Evolutionary conservation across 2,113 vertebrate genomes (phyloP), one percentile per base, ranked within the genome.

Genomic region (Paedocypris sp.): DNA sequence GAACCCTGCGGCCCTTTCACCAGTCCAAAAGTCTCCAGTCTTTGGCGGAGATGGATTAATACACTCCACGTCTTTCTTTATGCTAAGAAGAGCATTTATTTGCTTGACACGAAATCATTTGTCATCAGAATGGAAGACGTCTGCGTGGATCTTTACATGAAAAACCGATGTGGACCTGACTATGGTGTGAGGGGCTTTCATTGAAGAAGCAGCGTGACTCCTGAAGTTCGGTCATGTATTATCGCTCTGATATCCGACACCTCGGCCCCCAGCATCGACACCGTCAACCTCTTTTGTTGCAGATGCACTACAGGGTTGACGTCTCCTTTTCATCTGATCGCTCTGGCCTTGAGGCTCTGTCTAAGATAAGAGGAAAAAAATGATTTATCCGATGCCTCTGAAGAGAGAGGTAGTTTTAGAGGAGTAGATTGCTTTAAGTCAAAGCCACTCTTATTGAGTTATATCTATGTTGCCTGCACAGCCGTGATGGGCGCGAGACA

Each of bases 291-390:
- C 59, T 29, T 10, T 15, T 19, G 31, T 16, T 36, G 43, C 59
- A 52, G 46, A 26, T 38, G 67, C 57, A 41, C 16, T 52, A 65
- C 64, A 57, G 63, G 47, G 26, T 66, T 62, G 28, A 57, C 62
- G 33, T 57, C 48, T 60, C 53, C 54, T 60, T 75, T 72, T 72
- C 67, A 72, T 65, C 70, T 54, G 60, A 70, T 64, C 62, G 73
- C 43, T 42, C 9, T 43, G 42, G 62, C 32, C 54, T 60, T 31
- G 25, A 57, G 20, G 58, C 53, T 47, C 51, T 33, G 28, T 51
- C 47, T 63, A 57, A 68, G 65, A 68, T 66, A 70, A 69, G 56
- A 42, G 20, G 33, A 52, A 52, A 33, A n/a, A 72, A 48, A 72
- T 69, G 61, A 70, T 72, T 75, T 72, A 72, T 70, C 64, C 62